A percentile compares a stretch with the other conserved stretches of the same genome.
phyloP scores from a whole-genome alignment of 2,797 vertebrate genomes.

The Okamejei kenojei region DNA sequence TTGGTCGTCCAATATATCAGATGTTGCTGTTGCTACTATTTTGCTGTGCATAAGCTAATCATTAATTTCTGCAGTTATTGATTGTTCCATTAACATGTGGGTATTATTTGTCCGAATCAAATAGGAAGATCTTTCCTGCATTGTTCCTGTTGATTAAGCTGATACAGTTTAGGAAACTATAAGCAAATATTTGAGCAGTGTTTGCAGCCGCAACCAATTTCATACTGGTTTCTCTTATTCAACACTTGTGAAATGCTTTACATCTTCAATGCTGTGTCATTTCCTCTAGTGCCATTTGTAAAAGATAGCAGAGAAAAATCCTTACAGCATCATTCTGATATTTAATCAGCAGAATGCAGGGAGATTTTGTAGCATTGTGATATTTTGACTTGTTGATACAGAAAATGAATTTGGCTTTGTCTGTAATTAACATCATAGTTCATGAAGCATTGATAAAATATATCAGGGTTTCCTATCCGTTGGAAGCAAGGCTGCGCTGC shows the following conservation, averaged over 20 bases:
- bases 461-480: too few species aligned
- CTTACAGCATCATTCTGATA: not conserved
- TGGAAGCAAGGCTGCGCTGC: not conserved
- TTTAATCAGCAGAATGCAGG: not conserved
- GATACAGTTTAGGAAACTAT: not conserved
- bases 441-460: not conserved
- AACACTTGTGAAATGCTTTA: not conserved
- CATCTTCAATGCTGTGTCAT: not conserved
- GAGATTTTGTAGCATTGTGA: not conserved
- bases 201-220: not conserved
- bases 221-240: not conserved
- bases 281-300: not conserved
- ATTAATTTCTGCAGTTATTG: not conserved
- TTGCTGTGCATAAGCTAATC: not conserved
- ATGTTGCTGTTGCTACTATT: not conserved
- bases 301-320: not conserved
- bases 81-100: not conserved
- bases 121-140: not conserved
- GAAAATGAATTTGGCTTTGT: not conserved
- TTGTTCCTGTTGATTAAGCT: not conserved
- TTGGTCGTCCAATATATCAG: not conserved
- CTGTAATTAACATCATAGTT: not conserved
- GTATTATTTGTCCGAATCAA: not conserved
- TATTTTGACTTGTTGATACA: not conserved
- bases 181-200: not conserved